phyloP scores from a whole-genome alignment of 2,888 invertebrate species.

The Ichneumoninae sp. region DNA sequence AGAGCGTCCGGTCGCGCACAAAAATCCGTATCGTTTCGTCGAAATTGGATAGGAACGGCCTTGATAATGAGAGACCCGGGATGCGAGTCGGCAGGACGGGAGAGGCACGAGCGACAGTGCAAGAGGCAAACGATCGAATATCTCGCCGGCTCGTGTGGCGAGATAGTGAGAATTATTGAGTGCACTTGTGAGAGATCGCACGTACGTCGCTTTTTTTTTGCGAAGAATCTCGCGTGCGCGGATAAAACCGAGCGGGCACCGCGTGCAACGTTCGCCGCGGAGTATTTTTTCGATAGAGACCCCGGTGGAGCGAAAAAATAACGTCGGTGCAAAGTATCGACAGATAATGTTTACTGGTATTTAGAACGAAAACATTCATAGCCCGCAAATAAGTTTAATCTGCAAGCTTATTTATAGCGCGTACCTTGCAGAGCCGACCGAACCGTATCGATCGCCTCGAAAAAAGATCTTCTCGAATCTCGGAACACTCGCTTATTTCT shows the following conservation, averaged over 20 bases:
- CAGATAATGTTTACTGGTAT: background rate
- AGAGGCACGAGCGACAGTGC: constrained; percentile 3
- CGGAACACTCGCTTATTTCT: too few species aligned
- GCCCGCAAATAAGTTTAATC: constrained; percentile 16
- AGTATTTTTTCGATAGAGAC: background rate
- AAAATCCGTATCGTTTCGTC: constrained; percentile 15
- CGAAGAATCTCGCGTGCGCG: background rate
- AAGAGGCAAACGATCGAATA: constrained; percentile 19
- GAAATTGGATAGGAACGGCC: constrained; percentile 32
- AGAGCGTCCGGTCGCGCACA: background rate
- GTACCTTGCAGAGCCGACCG: background rate
- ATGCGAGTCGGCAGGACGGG: background rate
- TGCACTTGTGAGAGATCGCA: constrained; percentile 21
- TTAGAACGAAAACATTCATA: constrained; percentile 9
- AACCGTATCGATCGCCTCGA: background rate
- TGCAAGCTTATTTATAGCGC: constrained; percentile 1
- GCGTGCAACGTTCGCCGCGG: background rate
- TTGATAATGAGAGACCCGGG: constrained; percentile 41
- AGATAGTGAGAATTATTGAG: constrained; percentile 25
- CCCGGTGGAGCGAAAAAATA: background rate
- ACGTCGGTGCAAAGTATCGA: constrained; percentile 1
- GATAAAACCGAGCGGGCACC: background rate
- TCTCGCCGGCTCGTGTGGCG: constrained; percentile 33
- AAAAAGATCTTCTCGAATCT: background rate
- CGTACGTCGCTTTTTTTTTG: constrained; percentile 5